phyloP scores from a whole-genome alignment of 1,140 invertebrate genomes.

The Ectropis grisescens region DNA sequence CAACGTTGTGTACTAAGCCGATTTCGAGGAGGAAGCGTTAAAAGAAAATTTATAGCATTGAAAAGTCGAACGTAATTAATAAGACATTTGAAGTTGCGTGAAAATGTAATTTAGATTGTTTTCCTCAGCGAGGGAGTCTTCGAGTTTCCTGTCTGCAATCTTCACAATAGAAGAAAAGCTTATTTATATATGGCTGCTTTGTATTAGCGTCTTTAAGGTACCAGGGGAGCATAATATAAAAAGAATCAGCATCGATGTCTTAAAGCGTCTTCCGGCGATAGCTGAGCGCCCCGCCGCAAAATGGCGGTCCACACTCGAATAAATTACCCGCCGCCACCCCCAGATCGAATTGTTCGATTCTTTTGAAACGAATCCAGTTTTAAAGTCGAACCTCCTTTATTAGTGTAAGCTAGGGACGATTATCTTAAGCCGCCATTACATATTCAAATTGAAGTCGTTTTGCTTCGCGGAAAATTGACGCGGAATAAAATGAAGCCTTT shows the following conservation, averaged over 20 bases:
- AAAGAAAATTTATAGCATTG: constrained; percentile 69
- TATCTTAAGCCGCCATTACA: constrained; percentile 68
- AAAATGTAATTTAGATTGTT: constrained; percentile 71
- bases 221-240: constrained; percentile 65
- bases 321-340: constrained; percentile 63
- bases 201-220: constrained; percentile 66
- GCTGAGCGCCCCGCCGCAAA: constrained; percentile 56
- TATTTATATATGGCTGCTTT: constrained; percentile 67
- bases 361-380: constrained; percentile 58
- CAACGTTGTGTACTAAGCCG: constrained; percentile 51
- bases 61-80: constrained; percentile 67
- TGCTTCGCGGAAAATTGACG: constrained; percentile 64
- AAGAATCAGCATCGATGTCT: constrained; percentile 69
- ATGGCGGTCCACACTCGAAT: constrained; percentile 68
- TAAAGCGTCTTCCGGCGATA: constrained; percentile 61
- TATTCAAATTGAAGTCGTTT: constrained; percentile 69
- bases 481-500: constrained; percentile 64
- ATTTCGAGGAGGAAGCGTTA: constrained; percentile 47
- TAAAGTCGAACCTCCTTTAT: constrained; percentile 59
- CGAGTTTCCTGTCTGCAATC: constrained; percentile 44
- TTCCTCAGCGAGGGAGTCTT: constrained; percentile 47
- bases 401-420: constrained; percentile 67
- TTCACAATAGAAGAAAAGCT: constrained; percentile 57
- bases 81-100: constrained; percentile 70
- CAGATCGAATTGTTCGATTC: constrained; percentile 63